Evolutionary conservation across 1,140 invertebrate species (phyloP), one percentile per base, ranked within the genome.

Genomic region (Sminthurinus signatus): DNA sequence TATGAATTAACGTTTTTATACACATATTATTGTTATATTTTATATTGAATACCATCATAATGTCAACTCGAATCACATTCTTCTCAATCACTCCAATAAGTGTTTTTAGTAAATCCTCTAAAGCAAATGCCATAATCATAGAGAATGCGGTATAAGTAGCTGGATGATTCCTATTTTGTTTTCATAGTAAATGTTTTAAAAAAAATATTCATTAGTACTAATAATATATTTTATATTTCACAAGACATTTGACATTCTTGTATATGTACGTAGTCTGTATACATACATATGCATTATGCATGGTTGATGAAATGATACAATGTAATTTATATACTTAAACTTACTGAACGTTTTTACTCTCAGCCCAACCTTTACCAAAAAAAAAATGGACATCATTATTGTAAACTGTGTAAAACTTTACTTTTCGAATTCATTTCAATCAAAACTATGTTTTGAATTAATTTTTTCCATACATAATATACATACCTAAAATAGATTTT

Each of bases 311-410:
- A n/a, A n/a, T n/a, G n/a, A 8, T 36, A 36, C 32, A 36, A 36
- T 4, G 8, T 29, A 3, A 52, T 8, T 29, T 52, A 25, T 19
- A 52, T 14, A 27, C n/a, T 52, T 52, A 27, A 4, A 52, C 54
- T 39, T 42, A 56, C 54, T 42, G 12, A 56, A 61, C 46, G 32
- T 32, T 48, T 36, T 61, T 61, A 25, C 46, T 48, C 27, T 61
- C 59, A 21, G 17, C 59, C 32, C 32, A 36, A 36, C 5, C 15
- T 36, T 5, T 36, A 36, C 5, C 5, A 36, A 36, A 36, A 15
- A 36, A 36, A 5, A 15, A 36, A 36, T n/a, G n/a, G n/a, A n/a
- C n/a, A n/a, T n/a, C n/a, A n/a, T n/a, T n/a, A n/a, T n/a, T n/a
- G n/a, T n/a, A n/a, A n/a, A n/a, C n/a, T n/a, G n/a, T n/a, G n/a